Percentiles rank a stretch among this genome's conserved stretches.
phyloP scores from a whole-genome alignment of 2,888 invertebrate genomes.

The Lutraria lutraria region DNA sequence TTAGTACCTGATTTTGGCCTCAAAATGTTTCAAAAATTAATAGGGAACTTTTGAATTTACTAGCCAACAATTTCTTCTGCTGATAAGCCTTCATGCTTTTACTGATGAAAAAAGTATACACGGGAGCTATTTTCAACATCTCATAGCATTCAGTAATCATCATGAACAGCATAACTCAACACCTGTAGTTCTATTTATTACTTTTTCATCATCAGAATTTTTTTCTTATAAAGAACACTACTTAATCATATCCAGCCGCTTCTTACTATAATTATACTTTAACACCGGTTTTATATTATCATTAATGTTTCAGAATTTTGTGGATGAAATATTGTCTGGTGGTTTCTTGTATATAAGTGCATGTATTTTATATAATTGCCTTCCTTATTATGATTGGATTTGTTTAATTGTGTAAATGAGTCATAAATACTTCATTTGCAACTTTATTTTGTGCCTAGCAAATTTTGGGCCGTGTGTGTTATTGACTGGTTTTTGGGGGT shows the following conservation, averaged over 20 bases:
- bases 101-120: neutral
- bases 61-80: neutral
- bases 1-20: too few relatives aligned
- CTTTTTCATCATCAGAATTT: slow-evolving; percentile 9
- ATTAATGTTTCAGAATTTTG: neutral
- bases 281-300: slow-evolving; percentile 8
- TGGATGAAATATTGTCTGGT: neutral
- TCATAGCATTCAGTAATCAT: neutral
- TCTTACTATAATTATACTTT: neutral
- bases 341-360: neutral
- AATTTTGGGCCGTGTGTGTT: too few relatives aligned
- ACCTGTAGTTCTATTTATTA: slow-evolving; percentile 14
- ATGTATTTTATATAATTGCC: neutral
- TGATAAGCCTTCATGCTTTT: neutral
- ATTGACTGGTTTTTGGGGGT: too few relatives aligned
- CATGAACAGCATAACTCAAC: neutral
- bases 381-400: neutral
- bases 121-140: neutral
- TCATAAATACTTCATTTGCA: neutral
- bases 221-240: neutral
- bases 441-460: too few relatives aligned
- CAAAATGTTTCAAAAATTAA: too few relatives aligned
- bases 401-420: neutral
- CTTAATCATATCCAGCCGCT: neutral
- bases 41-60: too few relatives aligned